Base-by-base conservation (phyloP, 2,797 vertebrate species). In the Phrynocephalus guinanensis region DNA sequence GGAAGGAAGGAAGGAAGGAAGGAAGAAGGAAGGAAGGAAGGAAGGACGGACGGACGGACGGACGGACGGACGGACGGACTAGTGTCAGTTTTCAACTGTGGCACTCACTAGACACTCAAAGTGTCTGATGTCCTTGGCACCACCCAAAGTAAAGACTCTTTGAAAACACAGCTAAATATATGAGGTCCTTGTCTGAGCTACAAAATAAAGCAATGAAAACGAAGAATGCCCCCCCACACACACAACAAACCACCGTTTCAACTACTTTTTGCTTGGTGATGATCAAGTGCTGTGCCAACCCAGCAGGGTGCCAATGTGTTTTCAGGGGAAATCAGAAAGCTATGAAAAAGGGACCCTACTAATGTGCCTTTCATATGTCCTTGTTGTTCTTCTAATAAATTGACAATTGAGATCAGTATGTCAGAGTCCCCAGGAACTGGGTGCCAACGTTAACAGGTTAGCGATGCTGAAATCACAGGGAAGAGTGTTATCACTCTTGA, bases 301-400 rank as follows among this genome's bases (percentile, higher is more conserved):
- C 1, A 56, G 44, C 78, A 76, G 85, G 71, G 75, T 89, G 82
- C 86, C 79, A 90, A 83, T 67, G 3, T 26, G 0, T 82, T 91
- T 92, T 85, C 60, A 90, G 88, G 82, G 76, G n/a, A 75, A 88
- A 90, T 3, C 1, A 75, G 60, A 89, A 1, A 79, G 60, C 26
- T 38, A 22, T 85, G 82, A 10, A 8, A 4, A 18, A 6, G 30
- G 71, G 94, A 79, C 60, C 76, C 50, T 91, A 94, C 88, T 86
- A 90, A 89, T 86, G 89, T 1, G 78, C 81, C 88, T 93, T 91
- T 95, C 92, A 79, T 89, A 87, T 90, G 91, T 85, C 76, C 83
- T 83, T 88, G 87, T 78, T 89, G 67, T 38, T 94, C 87, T 87
- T 86, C 90, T 84, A 85, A 88, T 86, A 91, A 87, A 89, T 86